Evolutionary conservation across 2,888 invertebrate species (phyloP).

Genomic region (Clistopyga incitator): DNA sequence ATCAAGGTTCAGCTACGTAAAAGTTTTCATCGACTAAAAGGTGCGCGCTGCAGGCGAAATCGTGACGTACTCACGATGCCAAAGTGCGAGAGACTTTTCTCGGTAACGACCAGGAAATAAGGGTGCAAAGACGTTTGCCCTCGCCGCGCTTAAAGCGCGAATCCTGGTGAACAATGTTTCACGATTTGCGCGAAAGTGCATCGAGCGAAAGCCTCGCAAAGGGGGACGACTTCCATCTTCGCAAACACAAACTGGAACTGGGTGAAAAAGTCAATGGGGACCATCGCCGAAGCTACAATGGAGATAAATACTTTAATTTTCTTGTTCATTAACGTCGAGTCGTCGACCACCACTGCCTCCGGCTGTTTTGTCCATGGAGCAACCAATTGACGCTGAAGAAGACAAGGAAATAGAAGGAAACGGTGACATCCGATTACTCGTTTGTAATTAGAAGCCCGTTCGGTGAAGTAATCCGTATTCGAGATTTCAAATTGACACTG

Average conservation of each 20-base stretch:
- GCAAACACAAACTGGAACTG: background rate
- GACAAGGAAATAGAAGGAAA: conserved; percentile 38
- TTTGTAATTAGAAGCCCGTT: conserved; percentile 37
- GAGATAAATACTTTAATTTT: conserved; percentile 57
- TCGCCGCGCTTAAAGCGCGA: background rate
- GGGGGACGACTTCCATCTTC: background rate
- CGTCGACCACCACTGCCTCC: conserved; percentile 1
- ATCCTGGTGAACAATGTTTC: conserved; percentile 1
- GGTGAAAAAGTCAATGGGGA: conserved; percentile 16
- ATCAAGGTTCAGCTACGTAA: conserved; percentile 13
- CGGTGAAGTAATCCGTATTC: background rate
- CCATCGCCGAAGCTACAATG: conserved; percentile 5
- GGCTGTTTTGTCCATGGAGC: background rate
- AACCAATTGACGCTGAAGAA: background rate
- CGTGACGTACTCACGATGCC: conserved; percentile 8
- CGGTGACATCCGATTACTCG: conserved; percentile 47
- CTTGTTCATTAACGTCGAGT: conserved; percentile 49
- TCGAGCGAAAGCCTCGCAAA: background rate
- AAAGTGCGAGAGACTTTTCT: conserved; percentile 17
- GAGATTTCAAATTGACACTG: background rate
- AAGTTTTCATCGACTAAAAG: conserved; percentile 7
- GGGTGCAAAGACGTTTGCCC: conserved; percentile 34
- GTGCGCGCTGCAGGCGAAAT: conserved; percentile 8
- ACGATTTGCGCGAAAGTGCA: background rate
- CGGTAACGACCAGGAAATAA: conserved; percentile 33